phyloP scores from a whole-genome alignment of 2,113 vertebrate species.

The Addax nasomaculatus region DNA sequence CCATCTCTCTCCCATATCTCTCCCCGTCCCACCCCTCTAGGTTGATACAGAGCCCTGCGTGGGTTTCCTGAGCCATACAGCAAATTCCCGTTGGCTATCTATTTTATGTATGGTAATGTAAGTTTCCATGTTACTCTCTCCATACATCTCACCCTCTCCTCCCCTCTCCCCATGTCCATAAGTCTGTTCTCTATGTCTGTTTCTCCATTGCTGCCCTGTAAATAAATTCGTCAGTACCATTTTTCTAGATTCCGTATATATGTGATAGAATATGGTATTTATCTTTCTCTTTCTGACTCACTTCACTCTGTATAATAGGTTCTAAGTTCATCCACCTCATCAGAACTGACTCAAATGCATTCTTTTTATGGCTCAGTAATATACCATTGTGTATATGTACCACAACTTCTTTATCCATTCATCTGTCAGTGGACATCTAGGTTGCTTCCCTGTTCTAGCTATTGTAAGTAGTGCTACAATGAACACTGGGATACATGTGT shows the following conservation, averaged over 20 bases:
- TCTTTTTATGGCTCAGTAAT: background rate
- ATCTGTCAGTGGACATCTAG: background rate
- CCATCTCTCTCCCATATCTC: too few species aligned
- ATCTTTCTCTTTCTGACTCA: background rate
- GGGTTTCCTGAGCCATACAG: background rate
- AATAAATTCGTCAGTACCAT: too few species aligned
- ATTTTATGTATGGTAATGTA: background rate
- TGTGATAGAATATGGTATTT: background rate
- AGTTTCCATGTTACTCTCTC: background rate
- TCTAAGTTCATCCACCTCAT: background rate
- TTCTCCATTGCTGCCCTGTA: background rate
- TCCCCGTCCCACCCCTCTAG: background rate
- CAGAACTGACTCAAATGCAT: too few species aligned
- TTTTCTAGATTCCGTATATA: background rate
- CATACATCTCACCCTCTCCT: background rate
- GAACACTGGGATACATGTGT: background rate
- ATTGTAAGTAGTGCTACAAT: background rate
- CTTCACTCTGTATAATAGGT: background rate
- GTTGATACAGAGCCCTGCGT: background rate
- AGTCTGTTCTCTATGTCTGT: background rate
- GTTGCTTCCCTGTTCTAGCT: background rate
- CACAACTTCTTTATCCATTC: background rate
- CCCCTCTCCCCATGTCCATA: background rate
- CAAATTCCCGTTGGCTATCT: background rate
- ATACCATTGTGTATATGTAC: background rate